Evolutionary conservation across 1,140 invertebrate genomes (phyloP).

Genomic region (Drosophila biarmipes): DNA sequence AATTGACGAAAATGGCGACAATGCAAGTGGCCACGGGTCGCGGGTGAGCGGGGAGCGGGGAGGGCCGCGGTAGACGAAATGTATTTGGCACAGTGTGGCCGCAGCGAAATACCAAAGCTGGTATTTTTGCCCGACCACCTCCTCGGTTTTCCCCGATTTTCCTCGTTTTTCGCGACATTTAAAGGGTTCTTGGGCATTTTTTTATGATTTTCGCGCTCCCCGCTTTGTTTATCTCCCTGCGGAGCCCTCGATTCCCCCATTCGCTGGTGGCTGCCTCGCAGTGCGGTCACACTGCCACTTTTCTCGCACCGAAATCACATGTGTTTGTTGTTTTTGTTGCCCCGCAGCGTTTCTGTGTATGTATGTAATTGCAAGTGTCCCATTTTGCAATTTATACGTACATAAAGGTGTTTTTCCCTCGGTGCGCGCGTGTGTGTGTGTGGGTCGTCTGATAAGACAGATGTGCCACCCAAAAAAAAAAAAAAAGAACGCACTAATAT

Average conservation of each 20-base stretch:
- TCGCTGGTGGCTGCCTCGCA: slow-evolving; percentile 1
- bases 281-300: slow-evolving; percentile 55
- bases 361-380: slow-evolving; percentile 47
- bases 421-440: too few relatives aligned
- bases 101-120: slow-evolving; percentile 39
- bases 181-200: not conserved
- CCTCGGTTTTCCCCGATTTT: slow-evolving; percentile 5
- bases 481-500: not conserved
- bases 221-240: not conserved
- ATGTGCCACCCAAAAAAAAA: slow-evolving; percentile 11
- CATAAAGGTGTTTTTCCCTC: not conserved
- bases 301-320: slow-evolving; percentile 61
- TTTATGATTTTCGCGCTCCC: not conserved
- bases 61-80: slow-evolving; percentile 58
- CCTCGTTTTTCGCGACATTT: not conserved
- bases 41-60: slow-evolving; percentile 27
- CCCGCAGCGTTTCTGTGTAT: slow-evolving; percentile 20
- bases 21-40: slow-evolving; percentile 61
- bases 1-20: slow-evolving; percentile 83
- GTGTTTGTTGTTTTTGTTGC: slow-evolving; percentile 58
- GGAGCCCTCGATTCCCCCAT: not conserved
- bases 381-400: slow-evolving; percentile 13
- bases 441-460: slow-evolving; percentile 26
- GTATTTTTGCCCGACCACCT: slow-evolving; percentile 28
- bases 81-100: slow-evolving; percentile 79